Evolutionary conservation across 1,140 invertebrate genomes (phyloP).

Genomic region (Ephestia elutella): DNA sequence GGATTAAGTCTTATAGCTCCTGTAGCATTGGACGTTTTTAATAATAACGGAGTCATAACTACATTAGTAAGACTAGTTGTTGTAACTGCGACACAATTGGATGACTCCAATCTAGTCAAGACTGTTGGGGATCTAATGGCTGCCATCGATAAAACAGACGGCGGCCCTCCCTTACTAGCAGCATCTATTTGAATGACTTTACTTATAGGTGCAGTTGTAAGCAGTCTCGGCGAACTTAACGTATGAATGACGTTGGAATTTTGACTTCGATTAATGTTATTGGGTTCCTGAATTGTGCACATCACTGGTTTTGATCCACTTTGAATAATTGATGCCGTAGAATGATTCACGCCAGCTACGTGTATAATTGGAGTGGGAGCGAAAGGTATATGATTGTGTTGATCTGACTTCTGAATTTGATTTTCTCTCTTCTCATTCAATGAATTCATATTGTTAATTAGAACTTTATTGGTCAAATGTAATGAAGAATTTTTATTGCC

Average conservation of each 20-base stretch:
- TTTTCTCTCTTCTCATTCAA: slow-evolving; percentile 52
- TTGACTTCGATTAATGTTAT: slow-evolving; percentile 41
- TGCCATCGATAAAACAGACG: slow-evolving; percentile 56
- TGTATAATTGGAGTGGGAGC: slow-evolving; percentile 53
- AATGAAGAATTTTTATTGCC: slow-evolving; percentile 49
- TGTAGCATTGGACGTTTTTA: slow-evolving; percentile 45
- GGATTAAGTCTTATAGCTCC: slow-evolving; percentile 37
- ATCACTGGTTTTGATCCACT: slow-evolving; percentile 44
- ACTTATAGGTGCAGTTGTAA: slow-evolving; percentile 44
- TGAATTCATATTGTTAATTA: slow-evolving; percentile 49
- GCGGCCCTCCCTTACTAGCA: slow-evolving; percentile 39
- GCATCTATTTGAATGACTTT: slow-evolving; percentile 55
- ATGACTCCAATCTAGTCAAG: slow-evolving; percentile 46
- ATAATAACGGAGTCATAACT: slow-evolving; percentile 53
- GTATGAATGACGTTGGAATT: slow-evolving; percentile 60
- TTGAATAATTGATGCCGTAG: slow-evolving; percentile 53
- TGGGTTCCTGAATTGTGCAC: slow-evolving; percentile 47
- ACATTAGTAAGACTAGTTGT: slow-evolving; percentile 49
- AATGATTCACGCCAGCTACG: slow-evolving; percentile 43
- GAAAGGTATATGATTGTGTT: slow-evolving; percentile 42
- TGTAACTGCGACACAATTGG: slow-evolving; percentile 37
- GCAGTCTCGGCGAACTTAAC: slow-evolving; percentile 48
- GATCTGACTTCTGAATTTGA: slow-evolving; percentile 38
- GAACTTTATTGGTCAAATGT: slow-evolving; percentile 57
- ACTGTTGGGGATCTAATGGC: slow-evolving; percentile 47